Conservation (phyloP, 2,113 vertebrate genomes). For the Patagioenas fasciata region DNA sequence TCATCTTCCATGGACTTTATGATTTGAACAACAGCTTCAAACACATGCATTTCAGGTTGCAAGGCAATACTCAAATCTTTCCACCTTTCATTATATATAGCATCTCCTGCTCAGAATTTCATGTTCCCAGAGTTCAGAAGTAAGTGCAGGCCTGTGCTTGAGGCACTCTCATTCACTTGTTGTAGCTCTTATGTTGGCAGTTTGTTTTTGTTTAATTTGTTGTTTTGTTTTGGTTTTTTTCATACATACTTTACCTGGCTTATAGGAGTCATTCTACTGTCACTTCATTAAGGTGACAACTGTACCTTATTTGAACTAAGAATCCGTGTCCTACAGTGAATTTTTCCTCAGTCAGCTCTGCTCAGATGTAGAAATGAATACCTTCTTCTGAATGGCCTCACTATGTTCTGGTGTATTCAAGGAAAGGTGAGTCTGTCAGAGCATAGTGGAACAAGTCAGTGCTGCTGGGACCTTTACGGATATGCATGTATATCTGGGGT, state of each 20-base stretch:
- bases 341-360: background rate
- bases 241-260: background rate
- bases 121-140: accelerated
- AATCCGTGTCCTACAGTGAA: background rate
- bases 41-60: background rate
- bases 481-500: background rate
- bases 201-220: background rate
- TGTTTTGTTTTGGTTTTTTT: background rate
- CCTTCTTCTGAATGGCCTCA: background rate
- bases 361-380: background rate
- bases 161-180: background rate
- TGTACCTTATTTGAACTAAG: background rate
- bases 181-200: background rate
- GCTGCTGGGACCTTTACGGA: background rate
- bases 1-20: background rate
- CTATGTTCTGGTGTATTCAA: background rate
- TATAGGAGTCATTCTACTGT: background rate
- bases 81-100: background rate
- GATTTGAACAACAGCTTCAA: background rate
- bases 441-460: background rate
- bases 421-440: background rate
- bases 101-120: background rate
- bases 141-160: background rate
- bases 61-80: background rate
- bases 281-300: background rate